phyloP scores from a whole-genome alignment of 2,888 invertebrate species.

The Oxytorus armatus region DNA sequence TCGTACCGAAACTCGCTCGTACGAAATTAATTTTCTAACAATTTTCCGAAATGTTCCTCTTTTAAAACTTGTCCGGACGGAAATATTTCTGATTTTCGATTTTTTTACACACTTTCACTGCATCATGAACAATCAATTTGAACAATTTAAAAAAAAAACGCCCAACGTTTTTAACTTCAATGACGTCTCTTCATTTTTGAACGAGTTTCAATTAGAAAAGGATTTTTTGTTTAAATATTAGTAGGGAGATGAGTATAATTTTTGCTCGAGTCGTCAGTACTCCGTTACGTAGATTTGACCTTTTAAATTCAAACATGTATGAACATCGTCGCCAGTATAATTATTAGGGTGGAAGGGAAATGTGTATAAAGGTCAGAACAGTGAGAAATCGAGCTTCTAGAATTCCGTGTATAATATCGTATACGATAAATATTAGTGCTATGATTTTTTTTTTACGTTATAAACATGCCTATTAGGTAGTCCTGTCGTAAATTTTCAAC shows the following conservation, averaged over 20 bases:
- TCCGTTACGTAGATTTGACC: conserved; percentile 49
- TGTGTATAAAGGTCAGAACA: conserved; percentile 64
- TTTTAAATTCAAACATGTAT: conserved; percentile 48
- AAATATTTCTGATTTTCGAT: no score
- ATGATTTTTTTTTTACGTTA: neutral
- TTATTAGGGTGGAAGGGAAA: conserved; percentile 66
- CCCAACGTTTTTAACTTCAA: no score
- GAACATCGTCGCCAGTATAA: conserved; percentile 62
- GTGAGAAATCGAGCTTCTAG: conserved; percentile 47
- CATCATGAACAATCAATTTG: no score
- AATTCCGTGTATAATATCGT: conserved; percentile 6
- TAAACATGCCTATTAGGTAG: no score
- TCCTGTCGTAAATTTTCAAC: no score
- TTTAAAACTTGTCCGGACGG: no score
- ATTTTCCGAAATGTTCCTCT: no score
- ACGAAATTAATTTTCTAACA: no score
- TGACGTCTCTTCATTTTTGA: no score
- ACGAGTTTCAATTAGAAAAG: no score
- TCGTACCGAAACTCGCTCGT: no score
- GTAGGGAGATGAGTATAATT: neutral
- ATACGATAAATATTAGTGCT: conserved; percentile 15
- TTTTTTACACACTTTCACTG: no score
- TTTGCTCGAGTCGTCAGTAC: neutral
- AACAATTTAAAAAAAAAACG: conserved; percentile 2
- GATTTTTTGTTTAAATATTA: neutral